phyloP scores from a whole-genome alignment of 2,888 invertebrate genomes.

The Brachylomia viminalis region DNA sequence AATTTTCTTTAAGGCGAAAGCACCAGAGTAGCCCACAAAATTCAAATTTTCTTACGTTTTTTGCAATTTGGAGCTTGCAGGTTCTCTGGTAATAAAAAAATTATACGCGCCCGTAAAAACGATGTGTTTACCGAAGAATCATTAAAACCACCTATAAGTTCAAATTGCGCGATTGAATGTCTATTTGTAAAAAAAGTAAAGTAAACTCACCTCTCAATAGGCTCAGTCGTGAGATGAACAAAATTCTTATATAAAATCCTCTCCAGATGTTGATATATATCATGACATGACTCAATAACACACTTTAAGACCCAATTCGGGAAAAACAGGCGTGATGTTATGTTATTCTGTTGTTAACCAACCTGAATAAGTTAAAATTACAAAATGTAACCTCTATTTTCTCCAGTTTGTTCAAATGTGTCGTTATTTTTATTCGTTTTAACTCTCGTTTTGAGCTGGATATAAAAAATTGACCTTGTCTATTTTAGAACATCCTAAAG shows the following conservation, averaged over 20 bases:
- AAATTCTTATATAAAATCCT: no score
- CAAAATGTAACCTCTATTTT: neutral
- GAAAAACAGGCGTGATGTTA: neutral
- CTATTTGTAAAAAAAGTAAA: no score
- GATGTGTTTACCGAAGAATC: neutral
- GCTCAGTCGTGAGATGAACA: no score
- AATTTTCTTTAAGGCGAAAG: neutral
- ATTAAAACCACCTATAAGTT: neutral
- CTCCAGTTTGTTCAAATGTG: neutral
- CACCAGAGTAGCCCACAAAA: neutral
- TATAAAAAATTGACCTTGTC: neutral
- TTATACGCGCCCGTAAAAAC: neutral
- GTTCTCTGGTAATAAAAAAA: neutral
- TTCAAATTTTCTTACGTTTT: neutral
- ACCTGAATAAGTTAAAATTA: neutral
- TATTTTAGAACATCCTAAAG: neutral
- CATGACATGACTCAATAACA: no score
- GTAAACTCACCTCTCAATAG: no score
- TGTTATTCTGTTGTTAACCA: neutral
- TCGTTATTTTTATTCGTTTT: neutral
- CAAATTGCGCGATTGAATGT: neutral
- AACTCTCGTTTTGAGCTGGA: neutral
- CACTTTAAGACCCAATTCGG: no score
- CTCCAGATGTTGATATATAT: no score
- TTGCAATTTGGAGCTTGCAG: neutral